Evolutionary conservation across 2,797 vertebrate genomes (phyloP), one percentile per base, ranked within the genome.

Genomic region (Pseudochirops cupreus): DNA sequence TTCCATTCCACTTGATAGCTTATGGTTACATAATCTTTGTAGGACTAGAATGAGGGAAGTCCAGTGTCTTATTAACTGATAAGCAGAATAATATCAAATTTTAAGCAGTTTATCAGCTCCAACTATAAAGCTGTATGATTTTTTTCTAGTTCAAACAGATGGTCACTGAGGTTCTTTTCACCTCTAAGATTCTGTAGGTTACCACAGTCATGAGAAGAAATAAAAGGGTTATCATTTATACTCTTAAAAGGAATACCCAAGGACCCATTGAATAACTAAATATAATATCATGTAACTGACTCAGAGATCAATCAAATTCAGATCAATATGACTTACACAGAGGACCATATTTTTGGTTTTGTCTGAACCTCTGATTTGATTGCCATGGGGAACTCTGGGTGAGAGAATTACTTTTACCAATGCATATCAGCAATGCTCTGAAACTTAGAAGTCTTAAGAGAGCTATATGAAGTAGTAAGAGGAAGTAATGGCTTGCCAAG

Each of bases 271-370:
- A 67, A 67, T n/a, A 67, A 67, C n/a, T 67, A 67, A 67, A n/a
- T n/a, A 67, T 62, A 62, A 62, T 67, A 6, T 67, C 33, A 67
- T 6, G 14, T 18, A n/a, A n/a, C 5, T n/a, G 52, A 91, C 0
- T 12, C 67, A 94, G 28, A 92, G 92, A 93, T 93, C 58, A 50
- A 94, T 58, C 54, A 82, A 95, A 52, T 82, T 33, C 29, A 21
- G 56, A 90, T 46, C 3, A 58, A 6, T 56, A 59, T 91, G 5
- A 46, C 90, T 90, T 46, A 1, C 10, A 6, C 16, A 74, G 1
- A 58, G 46, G 28, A 29, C n/a, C 14, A 33, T 67, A n/a, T n/a
- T n/a, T 67, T n/a, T n/a, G 5, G 14, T 67, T 67, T n/a, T n/a
- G 13, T 67, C 62, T 67, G 33, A 67, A 18, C 33, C 5, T 67